These are phyloP conservation scores for Eubasilissa regina DNA, from an alignment of 1,140 invertebrate genomes.

Conservation along the genomic window DNA sequence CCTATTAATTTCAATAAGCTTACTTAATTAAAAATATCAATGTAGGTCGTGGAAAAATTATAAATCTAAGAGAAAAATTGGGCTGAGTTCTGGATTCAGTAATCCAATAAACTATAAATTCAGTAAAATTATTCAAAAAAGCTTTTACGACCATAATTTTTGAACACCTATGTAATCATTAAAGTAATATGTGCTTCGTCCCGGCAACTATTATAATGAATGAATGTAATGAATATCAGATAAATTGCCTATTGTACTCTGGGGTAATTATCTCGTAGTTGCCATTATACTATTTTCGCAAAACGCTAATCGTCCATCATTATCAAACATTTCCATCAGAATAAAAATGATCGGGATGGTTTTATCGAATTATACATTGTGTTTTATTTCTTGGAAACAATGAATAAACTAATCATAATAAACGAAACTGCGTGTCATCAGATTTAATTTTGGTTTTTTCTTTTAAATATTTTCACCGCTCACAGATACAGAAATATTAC, in stretches of 20 bases:
- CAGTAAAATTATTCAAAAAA: too few relatives aligned
- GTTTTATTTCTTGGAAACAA: neutral
- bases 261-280: neutral
- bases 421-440: neutral
- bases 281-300: neutral
- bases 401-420: neutral
- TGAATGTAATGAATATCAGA: constrained; percentile 1
- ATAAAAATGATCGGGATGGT: neutral
- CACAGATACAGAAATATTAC: too few relatives aligned
- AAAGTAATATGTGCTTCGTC: too few relatives aligned
- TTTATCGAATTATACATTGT: neutral
- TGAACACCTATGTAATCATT: too few relatives aligned
- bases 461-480: neutral
- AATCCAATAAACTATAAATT: too few relatives aligned
- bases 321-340: constrained; percentile 1
- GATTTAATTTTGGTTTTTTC: neutral
- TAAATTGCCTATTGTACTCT: constrained; percentile 1
- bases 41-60: too few relatives aligned
- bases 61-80: too few relatives aligned
- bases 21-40: too few relatives aligned
- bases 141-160: too few relatives aligned
- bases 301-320: neutral
- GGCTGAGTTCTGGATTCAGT: too few relatives aligned
- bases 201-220: too few relatives aligned
- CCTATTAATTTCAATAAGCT: too few relatives aligned